A percentile compares a stretch with the other conserved stretches of the same genome.
Evolutionary conservation across 2,113 vertebrate genomes (phyloP).

Genomic region (Hypomesus transpacificus): DNA sequence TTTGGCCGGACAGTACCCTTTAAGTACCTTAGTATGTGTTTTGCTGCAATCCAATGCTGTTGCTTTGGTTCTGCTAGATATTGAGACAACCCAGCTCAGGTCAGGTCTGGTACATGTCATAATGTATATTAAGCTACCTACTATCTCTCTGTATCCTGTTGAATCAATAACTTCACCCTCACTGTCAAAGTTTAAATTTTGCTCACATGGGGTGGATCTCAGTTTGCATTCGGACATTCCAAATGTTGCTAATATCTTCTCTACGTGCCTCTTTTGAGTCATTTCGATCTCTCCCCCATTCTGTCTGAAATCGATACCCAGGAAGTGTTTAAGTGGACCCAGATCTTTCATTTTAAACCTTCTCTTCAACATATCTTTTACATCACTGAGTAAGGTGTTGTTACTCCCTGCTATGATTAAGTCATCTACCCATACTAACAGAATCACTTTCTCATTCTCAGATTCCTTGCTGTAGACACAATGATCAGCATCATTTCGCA

Average conservation of each 20-base stretch:
- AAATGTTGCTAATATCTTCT: constrained; percentile 8
- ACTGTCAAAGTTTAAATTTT: constrained; percentile 7
- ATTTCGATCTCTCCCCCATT: constrained; percentile 21
- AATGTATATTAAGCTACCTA: constrained; percentile 11
- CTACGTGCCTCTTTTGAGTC: constrained; percentile 16
- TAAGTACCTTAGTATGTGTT: constrained; percentile 11
- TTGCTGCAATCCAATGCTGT: constrained; percentile 11
- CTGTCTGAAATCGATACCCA: constrained; percentile 24
- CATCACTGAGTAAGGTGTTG: constrained; percentile 1
- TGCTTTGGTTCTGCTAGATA: constrained; percentile 4
- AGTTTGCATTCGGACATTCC: background rate
- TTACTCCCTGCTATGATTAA: background rate
- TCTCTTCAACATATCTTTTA: background rate
- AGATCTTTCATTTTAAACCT: background rate
- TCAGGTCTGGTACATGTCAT: constrained; percentile 18
- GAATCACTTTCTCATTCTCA: constrained; percentile 5
- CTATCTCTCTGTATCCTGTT: constrained; percentile 8
- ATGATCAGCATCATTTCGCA: constrained; percentile 7
- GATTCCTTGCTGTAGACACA: constrained; percentile 7
- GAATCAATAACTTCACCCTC: background rate
- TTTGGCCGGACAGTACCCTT: no score
- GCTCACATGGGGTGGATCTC: constrained; percentile 12
- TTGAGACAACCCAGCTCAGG: constrained; percentile 14
- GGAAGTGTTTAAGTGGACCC: constrained; percentile 1
- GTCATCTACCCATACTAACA: constrained; percentile 3